These are phyloP conservation scores for Parasteatoda lunata DNA, from an alignment of 2,888 invertebrate genomes.

Conservation along the genomic window DNA sequence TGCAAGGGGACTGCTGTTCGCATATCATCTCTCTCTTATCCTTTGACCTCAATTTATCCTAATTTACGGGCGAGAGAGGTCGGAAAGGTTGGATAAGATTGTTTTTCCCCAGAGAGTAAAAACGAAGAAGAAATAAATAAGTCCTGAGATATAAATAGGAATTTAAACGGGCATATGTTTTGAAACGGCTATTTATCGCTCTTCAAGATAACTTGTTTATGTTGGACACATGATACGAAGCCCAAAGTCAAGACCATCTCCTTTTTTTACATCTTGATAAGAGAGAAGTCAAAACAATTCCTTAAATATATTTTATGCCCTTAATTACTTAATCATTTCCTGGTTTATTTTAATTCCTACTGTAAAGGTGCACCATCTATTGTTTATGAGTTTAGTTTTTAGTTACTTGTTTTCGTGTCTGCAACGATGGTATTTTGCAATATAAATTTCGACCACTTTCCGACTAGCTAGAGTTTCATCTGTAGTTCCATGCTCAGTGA, in stretches of 20 bases:
- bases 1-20: conserved; percentile 38
- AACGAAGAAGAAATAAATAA: conserved; percentile 39
- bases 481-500: too few relatives aligned
- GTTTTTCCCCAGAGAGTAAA: conserved; percentile 26
- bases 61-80: conserved; percentile 54
- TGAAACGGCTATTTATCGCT: conserved; percentile 35
- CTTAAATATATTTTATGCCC: too few relatives aligned
- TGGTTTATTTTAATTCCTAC: too few relatives aligned
- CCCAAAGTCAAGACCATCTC: neutral
- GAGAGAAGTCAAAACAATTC: too few relatives aligned
- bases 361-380: neutral
- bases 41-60: conserved; percentile 64
- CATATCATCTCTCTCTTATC: conserved; percentile 42
- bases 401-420: too few relatives aligned
- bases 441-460: too few relatives aligned
- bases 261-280: too few relatives aligned
- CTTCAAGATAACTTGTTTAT: conserved; percentile 35
- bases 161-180: conserved; percentile 34
- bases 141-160: conserved; percentile 41
- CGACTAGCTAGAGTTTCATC: too few relatives aligned
- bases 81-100: conserved; percentile 34
- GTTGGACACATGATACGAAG: conserved; percentile 14
- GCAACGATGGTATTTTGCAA: too few relatives aligned
- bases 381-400: neutral
- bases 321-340: too few relatives aligned